Conservation (phyloP, 2,797 vertebrate species). For the Esox masquinongy region DNA sequence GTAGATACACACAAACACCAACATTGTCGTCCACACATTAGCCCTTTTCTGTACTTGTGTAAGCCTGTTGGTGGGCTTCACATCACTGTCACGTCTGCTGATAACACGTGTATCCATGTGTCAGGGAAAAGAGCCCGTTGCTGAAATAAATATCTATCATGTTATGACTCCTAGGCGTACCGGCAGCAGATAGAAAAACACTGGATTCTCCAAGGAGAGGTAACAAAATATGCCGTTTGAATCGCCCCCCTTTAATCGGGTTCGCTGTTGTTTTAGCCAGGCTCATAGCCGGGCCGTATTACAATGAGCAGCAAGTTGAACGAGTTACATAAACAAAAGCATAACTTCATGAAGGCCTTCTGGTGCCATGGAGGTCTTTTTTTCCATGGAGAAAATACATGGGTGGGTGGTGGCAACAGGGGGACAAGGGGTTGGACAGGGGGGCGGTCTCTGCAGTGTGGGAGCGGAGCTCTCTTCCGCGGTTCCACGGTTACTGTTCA, state of each 20-base stretch:
- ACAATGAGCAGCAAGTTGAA: slow-evolving; percentile 37
- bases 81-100: neutral
- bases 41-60: too few species aligned
- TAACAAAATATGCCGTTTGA: slow-evolving; percentile 26
- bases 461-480: slow-evolving; percentile 6
- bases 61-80: neutral
- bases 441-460: slow-evolving; percentile 26
- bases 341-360: slow-evolving; percentile 27
- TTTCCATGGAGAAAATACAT: slow-evolving; percentile 14
- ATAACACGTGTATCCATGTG: neutral
- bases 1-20: neutral
- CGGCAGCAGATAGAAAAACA: slow-evolving; percentile 22
- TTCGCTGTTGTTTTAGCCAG: slow-evolving; percentile 40
- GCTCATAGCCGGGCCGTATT: slow-evolving; percentile 33
- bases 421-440: neutral
- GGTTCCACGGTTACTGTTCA: neutral
- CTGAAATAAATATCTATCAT: slow-evolving; percentile 11
- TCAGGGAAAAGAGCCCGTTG: neutral
- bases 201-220: slow-evolving; percentile 11
- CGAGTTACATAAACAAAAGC: slow-evolving; percentile 51
- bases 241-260: slow-evolving; percentile 34
- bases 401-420: neutral
- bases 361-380: slow-evolving; percentile 36
- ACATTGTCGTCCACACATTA: neutral
- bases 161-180: neutral